Conservation (phyloP, 2,113 vertebrate genomes). For the Cyprinus carpio region DNA sequence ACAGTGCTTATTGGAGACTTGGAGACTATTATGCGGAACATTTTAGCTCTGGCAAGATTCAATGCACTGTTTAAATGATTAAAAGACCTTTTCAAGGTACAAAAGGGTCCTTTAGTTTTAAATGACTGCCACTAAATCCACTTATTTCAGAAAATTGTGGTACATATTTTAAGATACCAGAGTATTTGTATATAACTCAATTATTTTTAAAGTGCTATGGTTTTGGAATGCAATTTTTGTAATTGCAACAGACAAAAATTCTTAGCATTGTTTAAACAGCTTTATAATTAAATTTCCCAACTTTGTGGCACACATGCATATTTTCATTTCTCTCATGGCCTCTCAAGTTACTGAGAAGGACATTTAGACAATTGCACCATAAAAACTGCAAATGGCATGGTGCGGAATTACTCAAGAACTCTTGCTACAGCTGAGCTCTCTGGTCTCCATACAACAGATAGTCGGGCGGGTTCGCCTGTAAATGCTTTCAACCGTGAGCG, state of each 20-base stretch:
- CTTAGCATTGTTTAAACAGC: background rate
- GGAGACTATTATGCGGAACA: constrained; percentile 11
- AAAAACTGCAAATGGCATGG: constrained; percentile 24
- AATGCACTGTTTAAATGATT: constrained; percentile 6
- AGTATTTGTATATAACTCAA: background rate
- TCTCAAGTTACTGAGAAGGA: background rate
- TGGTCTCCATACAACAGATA: constrained; percentile 43
- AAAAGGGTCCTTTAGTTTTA: background rate
- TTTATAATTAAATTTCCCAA: background rate
- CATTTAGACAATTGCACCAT: constrained; percentile 5
- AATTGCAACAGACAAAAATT: background rate
- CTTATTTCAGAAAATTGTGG: background rate
- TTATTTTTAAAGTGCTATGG: background rate
- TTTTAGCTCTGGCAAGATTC: constrained; percentile 4
- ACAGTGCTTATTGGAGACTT: background rate
- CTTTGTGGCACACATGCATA: background rate
- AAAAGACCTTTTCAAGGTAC: constrained; percentile 22
- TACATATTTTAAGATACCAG: background rate
- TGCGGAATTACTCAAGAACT: constrained; percentile 8
- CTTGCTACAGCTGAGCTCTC: constrained; percentile 5
- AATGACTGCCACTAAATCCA: background rate
- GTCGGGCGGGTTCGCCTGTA: constrained; percentile 27
- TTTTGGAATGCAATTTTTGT: background rate
- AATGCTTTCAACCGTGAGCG: constrained; percentile 36
- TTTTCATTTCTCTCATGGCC: background rate